Conservation (phyloP, 2,113 vertebrate genomes). For the Osmerus eperlanus region DNA sequence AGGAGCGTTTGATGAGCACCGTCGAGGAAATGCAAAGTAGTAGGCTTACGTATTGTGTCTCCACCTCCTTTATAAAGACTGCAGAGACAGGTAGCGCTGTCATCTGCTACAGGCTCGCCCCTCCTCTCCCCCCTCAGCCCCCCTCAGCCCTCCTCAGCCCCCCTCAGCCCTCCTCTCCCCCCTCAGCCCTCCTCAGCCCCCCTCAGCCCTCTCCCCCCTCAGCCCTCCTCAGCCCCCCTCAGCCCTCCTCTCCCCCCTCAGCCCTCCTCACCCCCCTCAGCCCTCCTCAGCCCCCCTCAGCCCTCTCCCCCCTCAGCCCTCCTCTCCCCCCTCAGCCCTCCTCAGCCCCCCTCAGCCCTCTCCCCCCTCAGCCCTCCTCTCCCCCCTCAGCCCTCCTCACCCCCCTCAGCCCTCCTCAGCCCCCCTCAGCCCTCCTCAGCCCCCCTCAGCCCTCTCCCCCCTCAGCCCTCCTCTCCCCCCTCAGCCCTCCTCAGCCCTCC, state of each 20-base stretch:
- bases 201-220: slow-evolving; percentile 36
- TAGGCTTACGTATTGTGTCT: slow-evolving; percentile 27
- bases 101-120: slow-evolving; percentile 6
- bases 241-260: slow-evolving; percentile 41
- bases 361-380: too few relatives aligned
- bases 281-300: background rate
- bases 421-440: slow-evolving; percentile 45
- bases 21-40: too few relatives aligned
- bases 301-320: slow-evolving; percentile 41
- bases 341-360: slow-evolving; percentile 41
- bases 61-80: too few relatives aligned
- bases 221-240: slow-evolving; percentile 39
- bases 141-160: slow-evolving; percentile 40
- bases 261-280: slow-evolving; percentile 39
- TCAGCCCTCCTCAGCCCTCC: slow-evolving; percentile 34
- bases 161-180: slow-evolving; percentile 29
- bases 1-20: slow-evolving; percentile 11
- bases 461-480: slow-evolving; percentile 39
- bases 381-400: background rate
- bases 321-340: slow-evolving; percentile 38
- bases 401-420: slow-evolving; percentile 18
- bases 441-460: slow-evolving; percentile 33
- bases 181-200: background rate
- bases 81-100: too few relatives aligned
- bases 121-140: slow-evolving; percentile 43